Conservation (phyloP, 2,113 vertebrate species). For the Aleadryas rufinucha region DNA sequence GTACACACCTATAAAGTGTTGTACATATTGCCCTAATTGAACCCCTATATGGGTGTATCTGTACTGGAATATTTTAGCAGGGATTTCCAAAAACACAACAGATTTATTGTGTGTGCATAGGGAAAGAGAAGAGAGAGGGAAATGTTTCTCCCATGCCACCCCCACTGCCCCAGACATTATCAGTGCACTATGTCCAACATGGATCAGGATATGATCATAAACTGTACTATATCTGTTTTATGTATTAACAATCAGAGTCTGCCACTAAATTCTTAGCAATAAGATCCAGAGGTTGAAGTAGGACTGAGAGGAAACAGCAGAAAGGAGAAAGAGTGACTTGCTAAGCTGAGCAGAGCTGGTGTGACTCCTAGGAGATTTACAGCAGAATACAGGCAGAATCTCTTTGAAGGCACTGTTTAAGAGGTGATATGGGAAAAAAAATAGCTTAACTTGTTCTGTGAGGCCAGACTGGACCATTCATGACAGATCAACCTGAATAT, state of each 20-base stretch:
- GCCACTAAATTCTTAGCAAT: background rate
- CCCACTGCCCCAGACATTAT: background rate
- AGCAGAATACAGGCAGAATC: background rate
- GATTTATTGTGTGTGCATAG: background rate
- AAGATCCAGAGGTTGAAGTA: background rate
- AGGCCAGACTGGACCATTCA: background rate
- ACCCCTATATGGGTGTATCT: fast-evolving
- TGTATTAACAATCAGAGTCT: background rate
- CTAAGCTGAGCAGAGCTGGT: background rate
- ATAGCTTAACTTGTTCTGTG: background rate
- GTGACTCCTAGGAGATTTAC: background rate
- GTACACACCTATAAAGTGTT: background rate
- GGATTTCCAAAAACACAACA: background rate
- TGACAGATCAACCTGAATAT: background rate
- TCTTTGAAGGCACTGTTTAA: background rate
- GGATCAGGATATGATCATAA: background rate
- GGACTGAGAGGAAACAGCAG: background rate
- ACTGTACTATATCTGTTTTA: background rate
- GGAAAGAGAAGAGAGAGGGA: background rate
- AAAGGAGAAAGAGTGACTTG: background rate
- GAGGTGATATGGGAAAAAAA: background rate
- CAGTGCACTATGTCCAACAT: background rate
- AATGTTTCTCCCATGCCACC: fast-evolving
- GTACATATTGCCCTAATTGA: background rate
- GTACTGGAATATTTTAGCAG: background rate